These are phyloP conservation scores for Lysiphlebus fabarum DNA, from an alignment of 1,140 invertebrate species.

Conservation along the genomic window DNA sequence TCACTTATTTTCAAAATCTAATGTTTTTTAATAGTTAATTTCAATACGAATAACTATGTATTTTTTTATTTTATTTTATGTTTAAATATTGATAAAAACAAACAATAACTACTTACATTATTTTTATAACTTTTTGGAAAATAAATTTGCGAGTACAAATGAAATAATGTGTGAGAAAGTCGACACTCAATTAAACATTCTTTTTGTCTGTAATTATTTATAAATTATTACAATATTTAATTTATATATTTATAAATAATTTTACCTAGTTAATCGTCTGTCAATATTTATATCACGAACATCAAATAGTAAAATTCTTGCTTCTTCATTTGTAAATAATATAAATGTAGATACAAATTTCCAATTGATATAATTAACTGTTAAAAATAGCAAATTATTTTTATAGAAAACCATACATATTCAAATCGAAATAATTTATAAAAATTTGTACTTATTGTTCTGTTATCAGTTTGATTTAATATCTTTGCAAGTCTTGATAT, in stretches of 20 bases:
- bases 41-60: background rate
- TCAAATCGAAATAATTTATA: background rate
- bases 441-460: background rate
- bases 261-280: background rate
- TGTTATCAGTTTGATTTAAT: background rate
- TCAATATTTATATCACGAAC: background rate
- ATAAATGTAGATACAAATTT: conserved; percentile 6
- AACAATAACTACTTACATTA: background rate
- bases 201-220: background rate
- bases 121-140: conserved; percentile 2
- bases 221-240: background rate
- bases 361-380: conserved; percentile 12
- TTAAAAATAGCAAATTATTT: background rate
- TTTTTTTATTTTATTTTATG: background rate
- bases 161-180: background rate
- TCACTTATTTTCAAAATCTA: background rate
- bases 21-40: background rate
- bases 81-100: background rate
- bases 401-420: background rate
- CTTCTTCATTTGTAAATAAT: conserved; percentile 1
- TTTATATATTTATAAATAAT: background rate
- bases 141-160: background rate
- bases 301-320: background rate
- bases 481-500: background rate
- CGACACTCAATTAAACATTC: conserved; percentile 2